Base-by-base conservation (phyloP, 2,888 invertebrate genomes). In the Euzophera pinguis region DNA sequence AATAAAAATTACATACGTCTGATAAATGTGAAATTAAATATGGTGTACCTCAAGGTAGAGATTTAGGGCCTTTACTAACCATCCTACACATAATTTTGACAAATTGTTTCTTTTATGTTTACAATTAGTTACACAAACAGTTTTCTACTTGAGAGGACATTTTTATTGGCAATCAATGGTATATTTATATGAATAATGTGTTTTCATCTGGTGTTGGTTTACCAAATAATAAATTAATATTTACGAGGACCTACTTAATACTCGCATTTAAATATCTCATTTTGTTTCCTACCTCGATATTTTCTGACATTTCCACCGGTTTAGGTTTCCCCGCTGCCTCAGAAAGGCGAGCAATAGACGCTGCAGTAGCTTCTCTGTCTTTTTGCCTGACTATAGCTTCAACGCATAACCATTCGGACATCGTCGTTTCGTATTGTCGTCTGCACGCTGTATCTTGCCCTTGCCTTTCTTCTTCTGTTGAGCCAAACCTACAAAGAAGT, bases 341-440 rank as follows among this genome's bases (percentile, higher is more conserved):
- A 13, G 94, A 95, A n/a, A 97, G 88, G 70, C 97, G 94, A 5
- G 97, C 97, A 49, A 97, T 93, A 38, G 96, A 97, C 8, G 94
- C 94, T 0, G 96, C 97, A 56, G 96, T 95, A 41, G 93, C 94
- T 75, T 96, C 96, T 57, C 94, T 93, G 67, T 97, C 97, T 6
- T 93, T 83, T 72, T 96, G 96, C 47, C 93, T 85, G 0, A 98
- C 97, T 58, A 98, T 97, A 0, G 97, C 97, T 73, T 99, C 98
- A 0, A 98, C 97, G 0, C 97, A 97, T 55, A 97, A 80, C 98
- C 98, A 98, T 78, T 98, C 98, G 0, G 97, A 97, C 96, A 98
- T 97, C 0, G 95, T 96, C 5, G 95, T 95, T 80, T 98, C 97
- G 67, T 97, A 98, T 55, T 93, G 93, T 41, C 95, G 94, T 55